A percentile compares a stretch with the other conserved stretches of the same genome.
These are phyloP conservation scores for Eumaeus atala DNA, from an alignment of 1,140 invertebrate genomes.

Conservation along the genomic window DNA sequence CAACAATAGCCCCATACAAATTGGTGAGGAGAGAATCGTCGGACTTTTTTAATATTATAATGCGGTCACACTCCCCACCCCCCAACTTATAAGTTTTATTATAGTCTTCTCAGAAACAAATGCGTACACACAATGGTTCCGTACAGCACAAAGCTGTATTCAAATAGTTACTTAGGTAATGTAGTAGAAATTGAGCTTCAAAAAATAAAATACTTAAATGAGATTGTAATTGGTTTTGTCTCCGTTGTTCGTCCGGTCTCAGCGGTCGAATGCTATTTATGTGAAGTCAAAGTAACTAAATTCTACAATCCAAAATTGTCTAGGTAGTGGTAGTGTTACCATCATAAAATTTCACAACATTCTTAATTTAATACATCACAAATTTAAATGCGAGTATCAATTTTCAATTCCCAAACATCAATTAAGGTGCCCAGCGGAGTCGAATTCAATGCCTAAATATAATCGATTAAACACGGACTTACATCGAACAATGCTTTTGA, in stretches of 20 bases:
- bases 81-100: slow-evolving; percentile 45
- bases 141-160: slow-evolving; percentile 3
- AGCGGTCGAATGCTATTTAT: no score
- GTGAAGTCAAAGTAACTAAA: no score
- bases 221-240: no score
- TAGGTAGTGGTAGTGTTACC: no score
- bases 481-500: slow-evolving; percentile 48
- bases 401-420: slow-evolving; percentile 34
- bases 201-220: no score
- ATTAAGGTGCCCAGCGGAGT: slow-evolving; percentile 22
- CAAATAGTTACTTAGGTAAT: slow-evolving; percentile 4
- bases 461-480: slow-evolving; percentile 63
- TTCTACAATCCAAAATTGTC: no score
- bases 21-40: slow-evolving; percentile 41
- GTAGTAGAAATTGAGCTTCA: background rate
- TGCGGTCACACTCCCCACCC: slow-evolving; percentile 59
- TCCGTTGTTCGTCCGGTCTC: no score
- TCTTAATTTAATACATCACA: background rate
- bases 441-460: slow-evolving; percentile 57
- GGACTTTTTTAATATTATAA: slow-evolving; percentile 62
- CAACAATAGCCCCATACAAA: slow-evolving; percentile 60
- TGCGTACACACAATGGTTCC: slow-evolving; percentile 11
- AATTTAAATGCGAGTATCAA: slow-evolving; percentile 14
- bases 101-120: slow-evolving; percentile 42
- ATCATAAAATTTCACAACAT: background rate